These are phyloP conservation scores for Xiphophorus couchianus DNA, from an alignment of 2,113 vertebrate species.

Conservation along the genomic window DNA sequence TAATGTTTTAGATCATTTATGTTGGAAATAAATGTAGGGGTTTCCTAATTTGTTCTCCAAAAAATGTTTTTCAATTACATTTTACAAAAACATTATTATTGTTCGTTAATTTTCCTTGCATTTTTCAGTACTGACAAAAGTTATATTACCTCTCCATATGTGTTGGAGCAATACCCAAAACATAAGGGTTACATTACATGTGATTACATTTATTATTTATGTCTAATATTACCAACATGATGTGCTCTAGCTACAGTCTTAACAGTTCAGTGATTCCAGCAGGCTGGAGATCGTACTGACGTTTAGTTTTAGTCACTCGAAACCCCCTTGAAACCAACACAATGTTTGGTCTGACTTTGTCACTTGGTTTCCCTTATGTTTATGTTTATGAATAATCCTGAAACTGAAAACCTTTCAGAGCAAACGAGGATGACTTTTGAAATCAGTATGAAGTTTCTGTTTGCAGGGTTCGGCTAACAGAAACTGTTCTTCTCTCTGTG, in stretches of 20 bases:
- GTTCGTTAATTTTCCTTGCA: too few species aligned
- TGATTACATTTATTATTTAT: neutral
- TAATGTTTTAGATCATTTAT: too few species aligned
- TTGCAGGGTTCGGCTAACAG: neutral
- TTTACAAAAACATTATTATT: too few species aligned
- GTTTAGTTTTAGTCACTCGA: conserved; percentile 18
- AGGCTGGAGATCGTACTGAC: conserved; percentile 17
- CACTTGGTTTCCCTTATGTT: neutral
- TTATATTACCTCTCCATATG: too few species aligned
- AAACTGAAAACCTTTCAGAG: conserved; percentile 7
- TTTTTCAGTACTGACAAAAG: too few species aligned
- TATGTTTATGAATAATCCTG: conserved; percentile 7
- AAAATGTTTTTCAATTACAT: too few species aligned
- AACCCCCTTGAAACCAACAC: conserved; percentile 25
- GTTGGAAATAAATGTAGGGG: too few species aligned
- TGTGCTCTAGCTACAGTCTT: conserved; percentile 16
- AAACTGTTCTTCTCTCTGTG: neutral
- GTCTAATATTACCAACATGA: neutral
- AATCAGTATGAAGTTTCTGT: neutral
- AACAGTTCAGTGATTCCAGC: conserved; percentile 15
- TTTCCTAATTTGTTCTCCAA: too few species aligned
- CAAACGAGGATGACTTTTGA: conserved; percentile 11
- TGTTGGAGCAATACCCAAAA: too few species aligned
- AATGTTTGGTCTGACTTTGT: neutral
- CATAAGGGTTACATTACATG: too few species aligned